These are phyloP conservation scores for Pheosia tremula DNA, from an alignment of 2,888 invertebrate species.

Conservation along the genomic window DNA sequence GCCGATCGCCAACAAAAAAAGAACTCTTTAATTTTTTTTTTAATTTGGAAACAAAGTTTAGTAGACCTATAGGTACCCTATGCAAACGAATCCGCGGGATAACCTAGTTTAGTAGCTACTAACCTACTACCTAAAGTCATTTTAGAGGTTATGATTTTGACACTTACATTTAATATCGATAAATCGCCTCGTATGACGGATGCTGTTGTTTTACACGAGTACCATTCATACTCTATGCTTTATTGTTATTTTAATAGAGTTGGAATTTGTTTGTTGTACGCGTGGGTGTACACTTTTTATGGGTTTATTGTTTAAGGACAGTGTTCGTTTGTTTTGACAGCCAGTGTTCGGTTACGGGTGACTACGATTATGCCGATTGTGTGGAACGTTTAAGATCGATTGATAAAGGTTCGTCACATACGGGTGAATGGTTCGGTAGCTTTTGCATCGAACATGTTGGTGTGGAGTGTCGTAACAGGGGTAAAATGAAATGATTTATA, in stretches of 20 bases:
- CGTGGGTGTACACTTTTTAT: conserved; percentile 49
- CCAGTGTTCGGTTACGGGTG: conserved; percentile 74
- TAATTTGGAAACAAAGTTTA: not conserved
- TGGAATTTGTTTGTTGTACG: conserved; percentile 42
- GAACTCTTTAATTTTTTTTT: too few species aligned
- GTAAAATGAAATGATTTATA: too few species aligned
- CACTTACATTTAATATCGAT: conserved; percentile 61
- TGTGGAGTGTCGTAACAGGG: not conserved
- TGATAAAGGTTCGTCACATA: conserved; percentile 64
- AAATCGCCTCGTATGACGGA: conserved; percentile 55
- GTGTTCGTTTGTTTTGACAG: conserved; percentile 79
- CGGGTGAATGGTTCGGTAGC: conserved; percentile 22
- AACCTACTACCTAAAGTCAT: conserved; percentile 31
- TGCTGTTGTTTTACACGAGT: conserved; percentile 36
- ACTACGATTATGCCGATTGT: conserved; percentile 77
- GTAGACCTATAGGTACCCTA: too few species aligned
- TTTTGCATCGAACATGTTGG: not conserved
- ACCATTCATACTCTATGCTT: conserved; percentile 37
- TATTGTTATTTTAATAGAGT: conserved; percentile 41
- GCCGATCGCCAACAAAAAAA: too few species aligned
- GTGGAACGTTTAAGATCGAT: conserved; percentile 74
- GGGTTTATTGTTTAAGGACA: conserved; percentile 52
- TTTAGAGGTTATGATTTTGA: conserved; percentile 65
- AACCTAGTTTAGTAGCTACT: not conserved
- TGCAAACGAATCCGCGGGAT: not conserved